phyloP scores from a whole-genome alignment of 2,888 invertebrate species.

The Cataglyphis albicans region DNA sequence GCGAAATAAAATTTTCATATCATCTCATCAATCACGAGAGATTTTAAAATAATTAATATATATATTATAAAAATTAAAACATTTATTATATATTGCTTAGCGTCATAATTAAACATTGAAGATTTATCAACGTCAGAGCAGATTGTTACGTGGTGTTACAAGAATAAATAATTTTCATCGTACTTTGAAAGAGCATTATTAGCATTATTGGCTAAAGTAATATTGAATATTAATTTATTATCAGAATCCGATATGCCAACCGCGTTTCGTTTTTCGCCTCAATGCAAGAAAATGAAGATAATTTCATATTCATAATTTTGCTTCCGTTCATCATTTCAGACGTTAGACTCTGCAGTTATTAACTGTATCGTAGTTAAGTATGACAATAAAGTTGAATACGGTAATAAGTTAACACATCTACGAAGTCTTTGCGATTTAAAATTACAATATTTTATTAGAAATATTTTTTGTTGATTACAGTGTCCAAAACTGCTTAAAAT shows the following conservation, averaged over 20 bases:
- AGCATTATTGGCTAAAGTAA: conserved; percentile 10
- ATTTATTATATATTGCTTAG: neutral
- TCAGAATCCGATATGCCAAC: conserved; percentile 1
- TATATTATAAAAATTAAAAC: neutral
- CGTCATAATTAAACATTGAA: neutral
- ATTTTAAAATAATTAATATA: neutral
- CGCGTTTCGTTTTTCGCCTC: neutral
- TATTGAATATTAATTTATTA: conserved; percentile 41
- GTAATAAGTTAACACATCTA: neutral
- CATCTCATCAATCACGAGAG: neutral
- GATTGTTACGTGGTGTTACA: neutral
- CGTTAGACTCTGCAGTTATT: neutral
- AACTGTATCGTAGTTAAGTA: conserved; percentile 11
- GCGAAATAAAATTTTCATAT: neutral
- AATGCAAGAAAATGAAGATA: conserved; percentile 22
- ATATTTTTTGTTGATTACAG: neutral
- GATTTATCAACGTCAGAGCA: neutral
- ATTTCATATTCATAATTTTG: conserved; percentile 34
- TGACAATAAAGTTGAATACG: conserved; percentile 2
- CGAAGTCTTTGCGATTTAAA: neutral
- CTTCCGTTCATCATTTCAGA: conserved; percentile 8
- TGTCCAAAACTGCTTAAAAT: neutral
- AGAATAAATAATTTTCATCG: conserved; percentile 1
- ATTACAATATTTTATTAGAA: neutral
- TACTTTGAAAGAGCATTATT: neutral